Base-by-base conservation (phyloP, 1,140 invertebrate genomes). In the Chionoecetes opilio region DNA sequence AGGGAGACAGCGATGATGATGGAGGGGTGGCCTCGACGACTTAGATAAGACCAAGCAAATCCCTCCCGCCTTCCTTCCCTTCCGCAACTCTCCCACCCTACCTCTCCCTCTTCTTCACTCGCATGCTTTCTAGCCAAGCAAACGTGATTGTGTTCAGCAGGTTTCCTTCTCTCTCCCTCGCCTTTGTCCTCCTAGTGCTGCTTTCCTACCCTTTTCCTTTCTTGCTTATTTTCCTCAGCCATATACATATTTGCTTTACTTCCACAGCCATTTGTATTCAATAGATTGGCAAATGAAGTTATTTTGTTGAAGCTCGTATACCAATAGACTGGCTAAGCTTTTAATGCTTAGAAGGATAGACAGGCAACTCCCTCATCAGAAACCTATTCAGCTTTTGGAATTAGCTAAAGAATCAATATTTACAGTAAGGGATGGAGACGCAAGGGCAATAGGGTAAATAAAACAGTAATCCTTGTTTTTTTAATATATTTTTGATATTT, bases 1-100 rank as follows among this genome's bases (percentile, higher is more conserved):
- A 84, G 91, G 41, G 91, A 93, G 75, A 84, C 34, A 85, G 34
- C 32, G 75, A 93, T 31, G 38, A 93, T 11, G 31, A 84, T 21
- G 14, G 75, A 85, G 82, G 37, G 75, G 46, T n/a, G 3, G 89
- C n/a, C 63, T 75, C 21, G 63, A 75, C 63, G n/a, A 26, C 63
- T 75, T 75, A 75, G 63, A 75, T 75, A 75, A 75, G 63, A 75
- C 63, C 63, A 75, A 21, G 63, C 63, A 75, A n/a, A 34, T 26
- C 84, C 84, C n/a, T 86, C 32, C 32, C 84, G 21, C 29, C 32
- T 6, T 29, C 84, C 84, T 26, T 34, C 84, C 35, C n/a, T 32
- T 26, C 26, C 26, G 3, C 82, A 5, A 32, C 82, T 32, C 82
- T 32, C 82, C 3, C 31, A 5, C 82, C 82, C 82, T 38, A 8